A percentile compares a stretch with the other conserved stretches of the same genome.
These are phyloP conservation scores for Nomada fabriciana DNA, from an alignment of 2,888 invertebrate genomes.

Conservation along the genomic window DNA sequence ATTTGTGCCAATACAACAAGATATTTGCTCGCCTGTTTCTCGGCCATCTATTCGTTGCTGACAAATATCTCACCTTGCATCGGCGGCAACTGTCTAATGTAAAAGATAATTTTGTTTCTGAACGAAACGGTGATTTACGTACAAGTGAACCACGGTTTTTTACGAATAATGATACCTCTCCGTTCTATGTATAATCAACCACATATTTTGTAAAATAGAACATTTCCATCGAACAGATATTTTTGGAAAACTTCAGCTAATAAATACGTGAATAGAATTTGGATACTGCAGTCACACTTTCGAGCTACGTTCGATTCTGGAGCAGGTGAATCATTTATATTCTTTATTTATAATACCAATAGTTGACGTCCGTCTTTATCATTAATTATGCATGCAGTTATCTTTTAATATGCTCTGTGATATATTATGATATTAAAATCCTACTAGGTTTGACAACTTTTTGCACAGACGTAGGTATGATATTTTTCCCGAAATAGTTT, in stretches of 20 bases:
- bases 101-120: not conserved
- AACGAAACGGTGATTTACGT: not conserved
- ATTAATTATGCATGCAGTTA: not conserved
- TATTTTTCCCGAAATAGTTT: no score
- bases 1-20: conserved; percentile 35
- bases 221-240: conserved; percentile 6
- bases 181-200: not conserved
- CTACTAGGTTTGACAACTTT: no score
- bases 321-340: not conserved
- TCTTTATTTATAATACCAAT: not conserved
- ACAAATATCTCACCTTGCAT: conserved; percentile 7
- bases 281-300: not conserved
- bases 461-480: no score
- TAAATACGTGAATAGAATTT: conserved; percentile 5
- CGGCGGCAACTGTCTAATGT: not conserved
- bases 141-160: conserved; percentile 5
- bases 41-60: not conserved
- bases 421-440: no score
- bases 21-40: conserved; percentile 1
- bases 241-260: conserved; percentile 7
- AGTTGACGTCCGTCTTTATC: no score
- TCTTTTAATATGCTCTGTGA: not conserved
- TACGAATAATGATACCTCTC: not conserved
- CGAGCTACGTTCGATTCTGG: not conserved
- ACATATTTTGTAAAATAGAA: not conserved